Evolutionary conservation across 2,113 vertebrate genomes (phyloP).

Genomic region (Aleadryas rufinucha): DNA sequence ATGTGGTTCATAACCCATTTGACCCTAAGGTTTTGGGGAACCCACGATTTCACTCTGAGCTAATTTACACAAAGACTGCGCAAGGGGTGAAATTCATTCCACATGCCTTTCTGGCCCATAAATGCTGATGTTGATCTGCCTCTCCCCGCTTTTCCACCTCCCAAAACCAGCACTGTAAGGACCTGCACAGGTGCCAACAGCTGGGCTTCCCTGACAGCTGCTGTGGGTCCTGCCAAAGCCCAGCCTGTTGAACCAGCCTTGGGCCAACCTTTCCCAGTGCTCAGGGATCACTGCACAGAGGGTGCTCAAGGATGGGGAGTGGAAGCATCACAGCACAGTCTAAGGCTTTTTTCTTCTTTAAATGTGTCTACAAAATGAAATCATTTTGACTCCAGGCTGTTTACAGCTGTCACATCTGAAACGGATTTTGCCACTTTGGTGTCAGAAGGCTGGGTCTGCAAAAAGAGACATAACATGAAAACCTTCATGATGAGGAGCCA

Average conservation of each 20-base stretch:
- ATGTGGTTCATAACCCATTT: accelerated
- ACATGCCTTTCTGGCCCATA: background rate
- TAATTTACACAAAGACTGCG: background rate
- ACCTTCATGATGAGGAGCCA: background rate
- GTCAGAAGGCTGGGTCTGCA: background rate
- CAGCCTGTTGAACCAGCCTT: background rate
- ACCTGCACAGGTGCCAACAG: background rate
- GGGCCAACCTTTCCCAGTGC: background rate
- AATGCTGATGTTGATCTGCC: too few species aligned
- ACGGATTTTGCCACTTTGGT: background rate
- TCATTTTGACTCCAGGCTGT: background rate
- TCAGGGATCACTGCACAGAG: background rate
- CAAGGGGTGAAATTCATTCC: background rate
- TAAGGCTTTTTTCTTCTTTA: background rate
- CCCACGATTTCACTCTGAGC: background rate
- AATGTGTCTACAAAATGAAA: background rate
- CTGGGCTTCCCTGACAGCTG: background rate
- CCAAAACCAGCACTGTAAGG: background rate
- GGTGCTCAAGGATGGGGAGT: background rate
- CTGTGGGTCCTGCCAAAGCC: background rate
- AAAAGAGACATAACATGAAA: background rate
- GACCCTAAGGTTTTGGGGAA: background rate
- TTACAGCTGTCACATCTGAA: constrained; percentile 20
- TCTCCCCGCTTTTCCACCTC: background rate
- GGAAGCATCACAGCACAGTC: background rate